Conservation (phyloP, 2,113 vertebrate species). For the Lota lota region DNA sequence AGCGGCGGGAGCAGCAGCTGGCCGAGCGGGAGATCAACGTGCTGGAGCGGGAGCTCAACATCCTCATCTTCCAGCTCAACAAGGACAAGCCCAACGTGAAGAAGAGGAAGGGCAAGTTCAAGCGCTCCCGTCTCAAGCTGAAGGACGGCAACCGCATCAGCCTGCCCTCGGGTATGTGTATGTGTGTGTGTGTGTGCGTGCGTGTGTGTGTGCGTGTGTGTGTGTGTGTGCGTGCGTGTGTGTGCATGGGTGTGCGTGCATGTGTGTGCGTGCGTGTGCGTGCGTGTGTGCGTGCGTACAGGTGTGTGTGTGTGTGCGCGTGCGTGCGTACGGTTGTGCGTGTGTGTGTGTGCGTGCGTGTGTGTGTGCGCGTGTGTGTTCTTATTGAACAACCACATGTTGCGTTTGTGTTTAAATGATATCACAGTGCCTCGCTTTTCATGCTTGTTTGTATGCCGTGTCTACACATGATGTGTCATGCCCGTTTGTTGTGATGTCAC, state of each 20-base stretch:
- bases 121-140: conserved; percentile 86
- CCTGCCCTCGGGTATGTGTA: conserved; percentile 84
- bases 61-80: conserved; percentile 94
- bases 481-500: not conserved
- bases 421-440: too few species aligned
- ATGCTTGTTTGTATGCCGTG: too few species aligned
- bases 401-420: too few species aligned
- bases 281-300: not conserved
- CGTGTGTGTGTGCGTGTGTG: not conserved
- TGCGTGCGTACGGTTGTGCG: not conserved
- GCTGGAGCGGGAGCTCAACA: conserved; percentile 90
- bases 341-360: not conserved
- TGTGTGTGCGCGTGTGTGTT: too few species aligned
- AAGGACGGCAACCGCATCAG: conserved; percentile 96
- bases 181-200: not conserved
- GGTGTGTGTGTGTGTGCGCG: not conserved
- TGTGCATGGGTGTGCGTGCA: not conserved
- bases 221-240: not conserved
- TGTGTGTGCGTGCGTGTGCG: not conserved
- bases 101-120: conserved; percentile 94
- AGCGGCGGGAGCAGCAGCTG: conserved; percentile 89
- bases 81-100: conserved; percentile 93
- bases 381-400: not conserved
- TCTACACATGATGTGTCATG: not conserved
- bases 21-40: conserved; percentile 92